A percentile compares a stretch with the other conserved stretches of the same genome.
phyloP scores from a whole-genome alignment of 2,888 invertebrate species.

The Rotaria magnacalcarata region DNA sequence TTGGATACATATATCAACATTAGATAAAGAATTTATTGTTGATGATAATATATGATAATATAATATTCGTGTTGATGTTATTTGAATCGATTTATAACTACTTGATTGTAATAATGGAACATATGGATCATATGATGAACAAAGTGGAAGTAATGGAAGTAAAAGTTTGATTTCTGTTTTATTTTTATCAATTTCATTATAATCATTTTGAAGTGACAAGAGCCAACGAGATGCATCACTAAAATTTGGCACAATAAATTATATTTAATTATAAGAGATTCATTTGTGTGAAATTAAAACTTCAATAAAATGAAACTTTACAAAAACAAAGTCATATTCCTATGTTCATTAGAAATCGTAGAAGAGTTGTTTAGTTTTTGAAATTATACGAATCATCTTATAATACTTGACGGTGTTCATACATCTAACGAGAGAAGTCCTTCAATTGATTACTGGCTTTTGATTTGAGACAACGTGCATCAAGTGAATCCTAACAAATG shows the following conservation, averaged over 20 bases:
- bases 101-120: conserved; percentile 5
- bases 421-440: too few relatives aligned
- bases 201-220: conserved; percentile 38
- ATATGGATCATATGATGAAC: conserved; percentile 33
- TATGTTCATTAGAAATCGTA: too few relatives aligned
- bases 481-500: too few relatives aligned
- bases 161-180: conserved; percentile 38
- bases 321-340: too few relatives aligned
- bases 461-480: too few relatives aligned
- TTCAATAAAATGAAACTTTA: too few relatives aligned
- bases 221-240: conserved; percentile 37
- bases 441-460: too few relatives aligned
- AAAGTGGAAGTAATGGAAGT: conserved; percentile 35
- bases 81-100: conserved; percentile 36
- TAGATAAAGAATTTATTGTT: conserved; percentile 33
- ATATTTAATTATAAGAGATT: too few relatives aligned
- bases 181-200: background rate
- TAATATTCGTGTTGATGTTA: conserved; percentile 36
- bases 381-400: too few relatives aligned
- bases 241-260: background rate
- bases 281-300: too few relatives aligned
- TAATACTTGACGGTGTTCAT: too few relatives aligned
- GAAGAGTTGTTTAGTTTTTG: too few relatives aligned
- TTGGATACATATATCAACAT: conserved; percentile 12
- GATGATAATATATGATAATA: conserved; percentile 29